These are phyloP conservation scores for Spermophilus dauricus DNA, from an alignment of 2,113 vertebrate genomes.

Conservation along the genomic window DNA sequence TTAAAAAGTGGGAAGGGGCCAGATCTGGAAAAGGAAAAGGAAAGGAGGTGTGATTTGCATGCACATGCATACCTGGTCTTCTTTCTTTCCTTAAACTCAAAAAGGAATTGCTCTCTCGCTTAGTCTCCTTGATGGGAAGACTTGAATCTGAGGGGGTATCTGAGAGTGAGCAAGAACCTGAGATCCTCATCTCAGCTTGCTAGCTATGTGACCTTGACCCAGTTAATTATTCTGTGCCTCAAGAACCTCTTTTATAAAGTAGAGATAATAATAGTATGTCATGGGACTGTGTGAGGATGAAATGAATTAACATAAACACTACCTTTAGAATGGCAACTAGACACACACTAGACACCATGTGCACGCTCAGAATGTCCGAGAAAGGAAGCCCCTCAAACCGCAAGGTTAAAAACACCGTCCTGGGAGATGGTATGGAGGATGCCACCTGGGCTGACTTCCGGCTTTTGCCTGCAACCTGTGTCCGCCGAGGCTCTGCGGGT, in stretches of 20 bases:
- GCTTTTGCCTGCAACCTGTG: not conserved
- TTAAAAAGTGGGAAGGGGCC: not conserved
- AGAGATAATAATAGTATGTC: not conserved
- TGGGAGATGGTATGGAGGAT: rapidly evolving
- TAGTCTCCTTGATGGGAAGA: not conserved
- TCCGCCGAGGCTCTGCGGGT: not conserved
- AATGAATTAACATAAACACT: not conserved
- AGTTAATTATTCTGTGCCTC: constrained; percentile 8
- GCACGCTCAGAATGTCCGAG: not conserved
- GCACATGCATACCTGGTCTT: not conserved
- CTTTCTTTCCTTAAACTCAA: not conserved
- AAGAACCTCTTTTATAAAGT: not conserved
- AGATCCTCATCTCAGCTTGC: not conserved
- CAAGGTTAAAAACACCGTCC: too few species aligned
- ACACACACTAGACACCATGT: rapidly evolving
- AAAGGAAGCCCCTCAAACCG: not conserved
- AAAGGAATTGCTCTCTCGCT: not conserved
- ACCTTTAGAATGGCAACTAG: rapidly evolving
- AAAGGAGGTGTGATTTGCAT: not conserved
- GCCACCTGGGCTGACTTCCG: rapidly evolving
- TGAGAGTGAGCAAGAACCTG: not conserved
- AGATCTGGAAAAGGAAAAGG: not conserved
- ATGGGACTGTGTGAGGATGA: not conserved
- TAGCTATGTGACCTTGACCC: not conserved
- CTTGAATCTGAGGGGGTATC: not conserved